A percentile compares a stretch with the other conserved stretches of the same genome.
Conservation (phyloP, 2,113 vertebrate species). For the Harpagus bidentatus region DNA sequence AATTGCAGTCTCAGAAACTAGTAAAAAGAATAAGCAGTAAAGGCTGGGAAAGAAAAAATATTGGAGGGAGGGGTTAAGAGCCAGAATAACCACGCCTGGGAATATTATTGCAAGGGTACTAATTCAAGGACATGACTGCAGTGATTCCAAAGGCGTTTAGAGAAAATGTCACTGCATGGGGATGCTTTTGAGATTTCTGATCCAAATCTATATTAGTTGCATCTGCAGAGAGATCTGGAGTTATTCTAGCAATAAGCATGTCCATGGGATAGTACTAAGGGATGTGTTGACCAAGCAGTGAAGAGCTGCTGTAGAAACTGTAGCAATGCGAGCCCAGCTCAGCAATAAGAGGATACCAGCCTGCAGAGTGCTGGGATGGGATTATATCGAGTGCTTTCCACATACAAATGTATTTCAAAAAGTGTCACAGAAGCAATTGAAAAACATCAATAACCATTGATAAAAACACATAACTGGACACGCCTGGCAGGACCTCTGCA, state of each 20-base stretch:
- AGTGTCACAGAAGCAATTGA: constrained; percentile 51
- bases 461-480: constrained; percentile 17
- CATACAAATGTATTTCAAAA: constrained; percentile 60
- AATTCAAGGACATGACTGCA: neutral
- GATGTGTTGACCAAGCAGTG: neutral
- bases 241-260: neutral
- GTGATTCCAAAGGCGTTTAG: neutral
- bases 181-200: neutral
- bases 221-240: neutral
- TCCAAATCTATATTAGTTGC: neutral
- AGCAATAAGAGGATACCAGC: neutral
- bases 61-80: neutral
- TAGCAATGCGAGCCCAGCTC: neutral
- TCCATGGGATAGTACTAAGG: neutral
- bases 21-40: neutral
- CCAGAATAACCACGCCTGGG: neutral
- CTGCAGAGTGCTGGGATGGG: neutral
- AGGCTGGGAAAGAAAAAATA: neutral
- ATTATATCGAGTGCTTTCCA: constrained; percentile 15
- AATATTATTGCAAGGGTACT: neutral
- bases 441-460: constrained; percentile 66
- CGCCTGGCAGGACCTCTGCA: neutral
- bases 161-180: neutral
- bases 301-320: neutral
- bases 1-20: neutral